Evolutionary conservation across 1,140 invertebrate genomes (phyloP), one percentile per base, ranked within the genome.

Genomic region (Drosophila lowei): DNA sequence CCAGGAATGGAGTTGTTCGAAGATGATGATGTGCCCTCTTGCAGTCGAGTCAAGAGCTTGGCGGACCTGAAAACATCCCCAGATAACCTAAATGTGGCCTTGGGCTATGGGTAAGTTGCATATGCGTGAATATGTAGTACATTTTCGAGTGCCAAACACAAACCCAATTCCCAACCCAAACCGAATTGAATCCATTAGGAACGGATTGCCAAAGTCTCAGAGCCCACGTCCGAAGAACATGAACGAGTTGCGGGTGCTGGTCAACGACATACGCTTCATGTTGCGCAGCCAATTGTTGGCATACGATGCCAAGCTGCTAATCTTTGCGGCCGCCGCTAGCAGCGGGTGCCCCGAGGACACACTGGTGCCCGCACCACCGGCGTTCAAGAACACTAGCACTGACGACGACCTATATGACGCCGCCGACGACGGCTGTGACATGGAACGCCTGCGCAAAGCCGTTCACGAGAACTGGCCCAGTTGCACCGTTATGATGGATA

Each of bases 311-410:
- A 49, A 50, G 8, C 44, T 77, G 6, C 23, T 77, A 18, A 38
- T 64, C 6, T 77, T 77, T 7, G 50, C 72, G 3, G 42, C 71
- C 7, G 74, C 74, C 1, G 72, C 64, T 5, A 47, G 53, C 11
- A 55, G 50, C 30, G 41, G 34, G 3, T 16, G 28, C 8, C 56
- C 63, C 57, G 54, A 56, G 5, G 23, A 30, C 4, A 59, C 44
- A 1, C 34, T 77, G 28, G 15, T 75, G 15, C 72, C 72, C 7
- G 54, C 60, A 15, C 60, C 74, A 1, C 56, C 56, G 2, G 16
- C 48, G 1, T 77, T 71, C n/a, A 47, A 57, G 47, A 38, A 13
- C 11, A 13, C 34, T 2, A 38, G 11, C 34, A 38, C 3, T 5
- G 34, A 38, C 11, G 11, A 13, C 34, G 34, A 38, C 3, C 0